These are phyloP conservation scores for Eilema sororculum DNA, from an alignment of 2,888 invertebrate species.

Conservation along the genomic window DNA sequence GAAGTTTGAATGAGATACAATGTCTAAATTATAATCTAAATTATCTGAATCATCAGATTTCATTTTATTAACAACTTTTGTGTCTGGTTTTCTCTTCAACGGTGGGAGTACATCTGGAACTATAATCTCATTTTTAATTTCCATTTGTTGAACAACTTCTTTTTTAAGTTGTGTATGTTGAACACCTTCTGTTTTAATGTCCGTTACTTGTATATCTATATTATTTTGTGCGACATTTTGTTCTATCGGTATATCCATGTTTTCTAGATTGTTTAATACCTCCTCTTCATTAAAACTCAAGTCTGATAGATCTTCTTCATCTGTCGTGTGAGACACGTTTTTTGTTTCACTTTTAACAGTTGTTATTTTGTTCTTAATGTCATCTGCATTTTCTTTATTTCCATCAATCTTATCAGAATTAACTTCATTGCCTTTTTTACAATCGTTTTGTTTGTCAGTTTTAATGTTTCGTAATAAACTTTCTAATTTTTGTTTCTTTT, in stretches of 20 bases:
- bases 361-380: constrained; percentile 8
- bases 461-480: constrained; percentile 63
- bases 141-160: background rate
- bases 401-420: background rate
- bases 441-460: constrained; percentile 41
- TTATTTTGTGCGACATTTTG: background rate
- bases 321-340: constrained; percentile 52
- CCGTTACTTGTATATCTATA: background rate
- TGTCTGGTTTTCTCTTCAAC: constrained; percentile 27
- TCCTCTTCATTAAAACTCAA: constrained; percentile 63
- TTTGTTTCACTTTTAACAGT: constrained; percentile 13
- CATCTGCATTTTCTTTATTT: background rate
- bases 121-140: constrained; percentile 18
- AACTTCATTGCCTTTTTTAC: background rate
- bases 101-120: constrained; percentile 18
- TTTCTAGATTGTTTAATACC: constrained; percentile 63
- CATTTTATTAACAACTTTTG: constrained; percentile 11
- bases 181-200: background rate
- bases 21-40: constrained; percentile 33
- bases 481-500: constrained; percentile 72
- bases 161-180: background rate
- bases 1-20: constrained; percentile 52
- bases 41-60: constrained; percentile 12
- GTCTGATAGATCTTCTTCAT: constrained; percentile 54
- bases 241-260: constrained; percentile 67